Evolutionary conservation across 2,888 invertebrate species (phyloP), one percentile per base, ranked within the genome.

Genomic region (Noctua comes): DNA sequence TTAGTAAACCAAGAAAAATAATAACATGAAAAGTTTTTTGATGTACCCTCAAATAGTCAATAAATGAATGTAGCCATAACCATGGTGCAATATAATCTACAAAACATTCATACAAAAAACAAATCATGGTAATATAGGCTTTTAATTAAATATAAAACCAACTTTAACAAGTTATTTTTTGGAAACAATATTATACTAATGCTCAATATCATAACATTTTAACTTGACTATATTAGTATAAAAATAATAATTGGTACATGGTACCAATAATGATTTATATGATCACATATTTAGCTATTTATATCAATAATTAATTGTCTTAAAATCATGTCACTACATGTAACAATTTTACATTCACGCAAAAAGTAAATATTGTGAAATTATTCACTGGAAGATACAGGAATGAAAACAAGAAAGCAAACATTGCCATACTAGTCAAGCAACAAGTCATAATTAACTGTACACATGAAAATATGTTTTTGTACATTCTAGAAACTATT

Each of bases 191-290:
- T 66, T 59, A 73, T 77, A 66, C 24, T 69, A 76, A 65, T 80
- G 71, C 68, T 80, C 59, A 77, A 81, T 79, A 71, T 68, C 68
- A 76, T 80, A 82, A 83, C 66, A 68, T 76, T 79, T 79, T 83
- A 77, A 84, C 78, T 88, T 78, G 69, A 84, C 77, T 88, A 77
- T 69, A 79, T 79, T 79, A 81, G 84, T 88, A 88, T 85, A 87
- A 86, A 82, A 83, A 79, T 79, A 82, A 86, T 73, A 88, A 84
- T 92, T 92, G 93, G 87, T 95, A 95, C 95, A 95, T 90, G 92
- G 95, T 95, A 95, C 94, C 94, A 93, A 95, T 90, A 92, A 91
- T 91, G 88, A 88, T 90, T 91, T 89, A 88, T 88, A 90, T 86
- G 89, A 91, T 93, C 91, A 93, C 91, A 91, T 84, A 73, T 73